Percentiles rank a stretch among this genome's conserved stretches.
These are phyloP conservation scores for Trichogramma pretiosum DNA, from an alignment of 1,140 invertebrate species.

Conservation along the genomic window DNA sequence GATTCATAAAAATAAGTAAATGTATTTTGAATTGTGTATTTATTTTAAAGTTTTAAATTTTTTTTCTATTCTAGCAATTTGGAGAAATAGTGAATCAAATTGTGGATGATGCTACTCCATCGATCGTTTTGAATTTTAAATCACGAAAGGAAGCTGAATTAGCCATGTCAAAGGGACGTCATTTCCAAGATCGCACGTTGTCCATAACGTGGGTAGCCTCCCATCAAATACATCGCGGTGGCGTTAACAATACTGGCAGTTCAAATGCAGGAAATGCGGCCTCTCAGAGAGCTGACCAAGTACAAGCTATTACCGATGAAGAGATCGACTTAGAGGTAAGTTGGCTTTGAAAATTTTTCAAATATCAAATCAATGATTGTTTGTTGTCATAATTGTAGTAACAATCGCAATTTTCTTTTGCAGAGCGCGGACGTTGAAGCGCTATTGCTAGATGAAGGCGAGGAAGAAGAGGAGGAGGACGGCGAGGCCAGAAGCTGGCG, in stretches of 20 bases:
- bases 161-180: conserved; percentile 55
- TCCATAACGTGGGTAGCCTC: conserved; percentile 44
- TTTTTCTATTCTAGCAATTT: conserved; percentile 50
- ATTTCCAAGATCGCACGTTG: conserved; percentile 53
- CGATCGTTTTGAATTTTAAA: conserved; percentile 62
- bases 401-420: conserved; percentile 1
- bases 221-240: conserved; percentile 40
- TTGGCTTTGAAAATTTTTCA: not conserved
- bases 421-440: conserved; percentile 28
- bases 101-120: conserved; percentile 56
- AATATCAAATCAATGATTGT: conserved; percentile 1
- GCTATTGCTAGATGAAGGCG: conserved; percentile 40
- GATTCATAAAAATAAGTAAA: too few species aligned
- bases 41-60: too few species aligned
- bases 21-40: too few species aligned
- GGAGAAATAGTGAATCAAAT: conserved; percentile 63
- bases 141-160: conserved; percentile 66
- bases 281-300: conserved; percentile 32
- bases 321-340: conserved; percentile 42
- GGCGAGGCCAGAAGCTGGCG: conserved; percentile 51
- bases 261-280: conserved; percentile 14
- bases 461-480: conserved; percentile 55
- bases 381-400: not conserved
- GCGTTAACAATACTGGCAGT: conserved; percentile 28
- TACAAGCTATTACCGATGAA: conserved; percentile 33